Evolutionary conservation across 2,888 invertebrate species (phyloP).

Genomic region (Oxyscelio sp.): DNA sequence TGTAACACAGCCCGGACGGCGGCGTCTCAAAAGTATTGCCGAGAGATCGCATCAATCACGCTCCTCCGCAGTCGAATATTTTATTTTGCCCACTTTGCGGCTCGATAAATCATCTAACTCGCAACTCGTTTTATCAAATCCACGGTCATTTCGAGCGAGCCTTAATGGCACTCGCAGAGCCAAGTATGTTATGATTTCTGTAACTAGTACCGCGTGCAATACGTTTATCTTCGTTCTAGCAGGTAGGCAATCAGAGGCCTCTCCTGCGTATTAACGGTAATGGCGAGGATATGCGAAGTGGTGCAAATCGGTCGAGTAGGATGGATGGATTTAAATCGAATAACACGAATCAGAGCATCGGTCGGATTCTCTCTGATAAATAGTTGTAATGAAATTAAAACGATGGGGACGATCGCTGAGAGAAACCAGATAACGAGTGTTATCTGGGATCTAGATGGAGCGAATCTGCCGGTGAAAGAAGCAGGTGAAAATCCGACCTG

Average conservation of each 20-base stretch:
- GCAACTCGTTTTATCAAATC: conserved; percentile 53
- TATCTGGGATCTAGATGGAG: conserved; percentile 38
- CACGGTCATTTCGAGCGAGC: conserved; percentile 47
- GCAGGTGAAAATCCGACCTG: conserved; percentile 30
- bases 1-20: too few relatives aligned
- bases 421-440: too few relatives aligned
- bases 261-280: conserved; percentile 84
- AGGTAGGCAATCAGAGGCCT: conserved; percentile 79
- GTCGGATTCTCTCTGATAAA: conserved; percentile 18
- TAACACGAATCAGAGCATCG: conserved; percentile 31
- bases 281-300: conserved; percentile 79
- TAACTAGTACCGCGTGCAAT: conserved; percentile 81
- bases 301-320: conserved; percentile 32
- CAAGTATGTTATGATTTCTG: conserved; percentile 83
- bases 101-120: conserved; percentile 44
- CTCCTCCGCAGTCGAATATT: too few relatives aligned
- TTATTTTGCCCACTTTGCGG: too few relatives aligned
- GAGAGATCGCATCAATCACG: too few relatives aligned
- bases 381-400: conserved; percentile 39
- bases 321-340: conserved; percentile 31
- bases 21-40: too few relatives aligned
- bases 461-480: conserved; percentile 8
- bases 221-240: conserved; percentile 59
- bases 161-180: conserved; percentile 34
- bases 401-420: too few relatives aligned